A percentile compares a stretch with the other conserved stretches of the same genome.
Evolutionary conservation across 1,140 invertebrate genomes (phyloP).

Genomic region (Anastatus disparis): DNA sequence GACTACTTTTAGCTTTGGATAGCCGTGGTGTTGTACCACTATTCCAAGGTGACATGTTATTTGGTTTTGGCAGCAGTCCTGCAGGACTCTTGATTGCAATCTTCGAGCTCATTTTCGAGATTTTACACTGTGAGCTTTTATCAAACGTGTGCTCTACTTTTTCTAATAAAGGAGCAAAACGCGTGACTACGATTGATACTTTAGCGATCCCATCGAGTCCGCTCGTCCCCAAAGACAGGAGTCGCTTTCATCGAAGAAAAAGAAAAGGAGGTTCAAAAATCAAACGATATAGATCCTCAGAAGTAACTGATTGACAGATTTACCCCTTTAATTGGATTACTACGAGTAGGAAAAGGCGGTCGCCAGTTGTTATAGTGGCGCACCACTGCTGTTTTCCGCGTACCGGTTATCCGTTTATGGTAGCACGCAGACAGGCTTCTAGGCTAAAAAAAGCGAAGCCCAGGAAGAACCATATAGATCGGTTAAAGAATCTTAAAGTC

Average conservation of each 20-base stretch:
- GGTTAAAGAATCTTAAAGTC: background rate
- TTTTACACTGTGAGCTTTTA: background rate
- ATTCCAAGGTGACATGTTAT: background rate
- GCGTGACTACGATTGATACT: background rate
- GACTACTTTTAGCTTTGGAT: constrained; percentile 58
- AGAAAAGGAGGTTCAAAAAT: constrained; percentile 4
- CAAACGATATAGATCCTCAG: background rate
- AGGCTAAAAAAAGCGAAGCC: constrained; percentile 14
- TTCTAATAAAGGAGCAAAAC: too few relatives aligned
- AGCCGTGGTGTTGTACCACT: constrained; percentile 41
- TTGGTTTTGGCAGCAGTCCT: background rate
- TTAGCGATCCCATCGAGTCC: constrained; percentile 14
- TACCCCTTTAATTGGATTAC: constrained; percentile 35
- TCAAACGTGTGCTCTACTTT: too few relatives aligned
- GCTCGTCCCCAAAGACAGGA: background rate
- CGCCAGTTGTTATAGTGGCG: background rate
- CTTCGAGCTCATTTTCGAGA: constrained; percentile 5
- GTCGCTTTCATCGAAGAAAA: constrained; percentile 5
- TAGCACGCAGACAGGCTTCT: background rate
- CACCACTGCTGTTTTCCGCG: background rate
- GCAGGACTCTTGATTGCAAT: constrained; percentile 21
- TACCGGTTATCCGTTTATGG: constrained; percentile 31
- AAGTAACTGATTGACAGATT: constrained; percentile 9
- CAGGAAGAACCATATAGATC: constrained; percentile 26
- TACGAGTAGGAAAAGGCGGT: background rate